Evolutionary conservation across 2,797 vertebrate genomes (phyloP).

Genomic region (Myotis myotis): DNA sequence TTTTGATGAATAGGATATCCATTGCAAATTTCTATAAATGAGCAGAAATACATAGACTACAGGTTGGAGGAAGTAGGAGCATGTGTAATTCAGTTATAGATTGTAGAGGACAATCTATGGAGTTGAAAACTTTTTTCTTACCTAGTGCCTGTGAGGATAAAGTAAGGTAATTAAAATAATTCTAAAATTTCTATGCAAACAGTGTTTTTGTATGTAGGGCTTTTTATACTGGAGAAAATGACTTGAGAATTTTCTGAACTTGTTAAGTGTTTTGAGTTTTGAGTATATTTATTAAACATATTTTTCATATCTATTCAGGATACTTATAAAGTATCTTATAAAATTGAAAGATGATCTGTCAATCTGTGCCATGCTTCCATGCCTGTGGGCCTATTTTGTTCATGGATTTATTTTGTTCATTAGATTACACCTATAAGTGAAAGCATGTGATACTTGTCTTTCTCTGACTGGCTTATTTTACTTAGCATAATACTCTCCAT

Average conservation of each 20-base stretch:
- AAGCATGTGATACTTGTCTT: too few relatives aligned
- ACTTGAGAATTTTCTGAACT: conserved; percentile 29
- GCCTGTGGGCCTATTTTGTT: too few relatives aligned
- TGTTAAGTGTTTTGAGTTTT: neutral
- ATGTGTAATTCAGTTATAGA: neutral
- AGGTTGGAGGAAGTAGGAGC: neutral
- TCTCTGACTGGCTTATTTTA: too few relatives aligned
- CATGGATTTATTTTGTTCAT: too few relatives aligned
- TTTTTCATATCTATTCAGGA: neutral
- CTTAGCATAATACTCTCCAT: too few relatives aligned
- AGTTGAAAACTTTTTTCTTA: neutral
- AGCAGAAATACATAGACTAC: neutral
- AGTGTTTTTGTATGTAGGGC: neutral
- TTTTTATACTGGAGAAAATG: neutral
- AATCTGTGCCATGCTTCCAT: too few relatives aligned
- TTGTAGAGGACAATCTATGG: neutral
- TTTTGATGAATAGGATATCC: conserved; percentile 34
- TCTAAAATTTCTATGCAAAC: neutral
- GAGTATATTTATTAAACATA: neutral
- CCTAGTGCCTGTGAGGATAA: neutral
- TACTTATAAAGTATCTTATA: neutral
- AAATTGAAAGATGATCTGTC: neutral
- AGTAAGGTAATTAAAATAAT: conserved; percentile 35
- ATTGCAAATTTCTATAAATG: conserved; percentile 19
- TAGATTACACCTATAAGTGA: too few relatives aligned